A percentile compares a stretch with the other conserved stretches of the same genome.
phyloP scores from a whole-genome alignment of 2,113 vertebrate genomes.

The Pseudorectes ferrugineus region DNA sequence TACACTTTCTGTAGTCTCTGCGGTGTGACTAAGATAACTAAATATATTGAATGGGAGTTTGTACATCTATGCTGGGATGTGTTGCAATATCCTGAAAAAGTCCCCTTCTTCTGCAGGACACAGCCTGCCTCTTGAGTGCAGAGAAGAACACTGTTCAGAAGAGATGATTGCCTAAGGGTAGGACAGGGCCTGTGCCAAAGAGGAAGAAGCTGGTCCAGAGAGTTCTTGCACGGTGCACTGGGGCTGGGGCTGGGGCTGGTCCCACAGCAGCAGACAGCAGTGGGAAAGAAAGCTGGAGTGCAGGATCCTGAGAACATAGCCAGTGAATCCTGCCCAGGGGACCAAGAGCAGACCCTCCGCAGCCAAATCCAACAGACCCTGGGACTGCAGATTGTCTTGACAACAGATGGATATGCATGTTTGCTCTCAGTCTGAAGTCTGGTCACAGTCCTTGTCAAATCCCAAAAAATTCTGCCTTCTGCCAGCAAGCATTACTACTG shows the following conservation, averaged over 20 bases:
- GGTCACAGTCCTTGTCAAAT: slow-evolving; percentile 38
- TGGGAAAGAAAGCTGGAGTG: neutral
- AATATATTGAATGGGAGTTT: neutral
- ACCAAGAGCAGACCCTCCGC: neutral
- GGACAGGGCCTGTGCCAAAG: neutral
- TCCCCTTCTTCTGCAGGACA: neutral
- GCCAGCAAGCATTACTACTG: slow-evolving; percentile 49
- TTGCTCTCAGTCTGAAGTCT: slow-evolving; percentile 50
- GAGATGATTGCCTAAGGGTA: neutral
- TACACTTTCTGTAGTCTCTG: neutral
- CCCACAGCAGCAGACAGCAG: neutral
- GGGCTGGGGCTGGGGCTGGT: neutral
- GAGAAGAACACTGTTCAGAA: neutral
- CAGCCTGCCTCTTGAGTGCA: neutral
- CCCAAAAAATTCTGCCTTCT: slow-evolving; percentile 35
- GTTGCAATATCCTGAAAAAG: neutral
- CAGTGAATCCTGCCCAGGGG: neutral
- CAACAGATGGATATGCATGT: neutral
- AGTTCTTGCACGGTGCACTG: accelerated
- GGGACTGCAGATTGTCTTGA: slow-evolving; percentile 12
- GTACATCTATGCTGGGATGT: accelerated
- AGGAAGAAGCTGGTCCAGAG: neutral
- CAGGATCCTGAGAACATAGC: slow-evolving; percentile 23
- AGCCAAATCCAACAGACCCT: slow-evolving; percentile 41
- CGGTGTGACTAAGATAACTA: neutral